Percentiles rank a stretch among this genome's conserved stretches.
Evolutionary conservation across 2,888 invertebrate species (phyloP).

Genomic region (Cephus pygmeus): DNA sequence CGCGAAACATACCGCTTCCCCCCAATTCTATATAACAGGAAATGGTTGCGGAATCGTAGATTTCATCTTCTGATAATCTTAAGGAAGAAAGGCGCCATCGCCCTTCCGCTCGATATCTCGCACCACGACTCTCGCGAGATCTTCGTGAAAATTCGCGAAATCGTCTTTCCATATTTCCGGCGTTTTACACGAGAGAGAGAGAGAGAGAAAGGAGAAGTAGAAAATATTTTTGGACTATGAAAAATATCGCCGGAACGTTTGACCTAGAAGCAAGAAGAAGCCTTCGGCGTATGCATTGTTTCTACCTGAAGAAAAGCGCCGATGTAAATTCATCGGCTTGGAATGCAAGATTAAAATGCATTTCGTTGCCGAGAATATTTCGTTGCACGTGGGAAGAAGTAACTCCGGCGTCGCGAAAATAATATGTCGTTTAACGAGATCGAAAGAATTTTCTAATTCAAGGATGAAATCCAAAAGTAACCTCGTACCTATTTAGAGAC

Average conservation of each 20-base stretch:
- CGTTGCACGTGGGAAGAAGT: not conserved
- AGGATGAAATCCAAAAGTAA: not conserved
- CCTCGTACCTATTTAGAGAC: not conserved
- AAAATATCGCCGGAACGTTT: not conserved
- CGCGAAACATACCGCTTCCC: not conserved
- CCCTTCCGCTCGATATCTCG: constrained; percentile 6
- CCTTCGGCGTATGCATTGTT: not conserved
- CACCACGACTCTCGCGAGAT: constrained; percentile 15
- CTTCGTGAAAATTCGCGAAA: not conserved
- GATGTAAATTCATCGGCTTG: not conserved
- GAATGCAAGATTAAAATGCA: not conserved
- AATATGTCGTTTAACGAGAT: not conserved
- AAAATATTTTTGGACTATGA: not conserved
- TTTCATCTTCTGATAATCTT: constrained; percentile 9
- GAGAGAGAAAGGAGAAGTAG: not conserved
- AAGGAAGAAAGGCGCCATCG: not conserved
- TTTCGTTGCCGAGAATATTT: not conserved
- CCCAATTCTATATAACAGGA: constrained; percentile 4
- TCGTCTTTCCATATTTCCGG: not conserved
- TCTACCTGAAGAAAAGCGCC: not conserved
- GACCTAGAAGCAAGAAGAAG: not conserved
- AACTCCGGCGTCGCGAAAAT: not conserved
- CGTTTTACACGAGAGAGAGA: not conserved
- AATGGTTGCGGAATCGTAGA: constrained; percentile 21
- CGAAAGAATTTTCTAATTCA: not conserved